phyloP scores from a whole-genome alignment of 2,888 invertebrate genomes.

The Pristionchus mayeri region DNA sequence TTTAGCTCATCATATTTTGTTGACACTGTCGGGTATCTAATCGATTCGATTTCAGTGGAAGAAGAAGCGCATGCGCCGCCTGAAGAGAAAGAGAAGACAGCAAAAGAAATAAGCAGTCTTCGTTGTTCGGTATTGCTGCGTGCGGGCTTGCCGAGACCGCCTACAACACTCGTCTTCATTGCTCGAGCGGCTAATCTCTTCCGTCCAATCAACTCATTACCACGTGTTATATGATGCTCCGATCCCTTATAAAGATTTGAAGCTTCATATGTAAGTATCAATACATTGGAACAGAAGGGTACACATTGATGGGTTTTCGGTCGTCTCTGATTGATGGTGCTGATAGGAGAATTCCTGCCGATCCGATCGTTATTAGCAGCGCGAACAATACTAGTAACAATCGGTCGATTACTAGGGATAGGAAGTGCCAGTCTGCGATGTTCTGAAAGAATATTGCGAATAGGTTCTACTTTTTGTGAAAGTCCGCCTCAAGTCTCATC shows the following conservation, averaged over 20 bases:
- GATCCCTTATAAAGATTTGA: conserved; percentile 43
- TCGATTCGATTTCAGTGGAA: conserved; percentile 68
- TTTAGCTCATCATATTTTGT: neutral
- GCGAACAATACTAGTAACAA: conserved; percentile 70
- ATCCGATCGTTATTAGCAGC: conserved; percentile 61
- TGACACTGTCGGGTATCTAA: neutral
- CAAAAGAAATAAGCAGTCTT: conserved; percentile 68
- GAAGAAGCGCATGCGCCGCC: conserved; percentile 76
- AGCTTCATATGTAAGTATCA: conserved; percentile 23
- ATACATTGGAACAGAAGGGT: neutral
- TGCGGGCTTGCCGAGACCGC: conserved; percentile 5
- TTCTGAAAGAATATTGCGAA: conserved; percentile 58
- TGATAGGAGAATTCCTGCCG: conserved; percentile 62
- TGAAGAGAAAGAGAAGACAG: conserved; percentile 76
- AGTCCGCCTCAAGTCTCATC: too few relatives aligned
- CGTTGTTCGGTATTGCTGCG: conserved; percentile 34
- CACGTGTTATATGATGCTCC: conserved; percentile 41
- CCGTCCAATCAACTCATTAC: conserved; percentile 26
- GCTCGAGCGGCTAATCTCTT: conserved; percentile 22
- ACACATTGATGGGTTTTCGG: conserved; percentile 48
- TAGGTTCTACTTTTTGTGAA: neutral
- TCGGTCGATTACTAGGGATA: conserved; percentile 72
- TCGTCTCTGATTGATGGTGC: conserved; percentile 68
- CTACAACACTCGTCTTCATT: conserved; percentile 26
- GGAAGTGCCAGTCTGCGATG: conserved; percentile 73